Evolutionary conservation across 2,888 invertebrate species (phyloP).

Genomic region (Odontocerum albicorne): DNA sequence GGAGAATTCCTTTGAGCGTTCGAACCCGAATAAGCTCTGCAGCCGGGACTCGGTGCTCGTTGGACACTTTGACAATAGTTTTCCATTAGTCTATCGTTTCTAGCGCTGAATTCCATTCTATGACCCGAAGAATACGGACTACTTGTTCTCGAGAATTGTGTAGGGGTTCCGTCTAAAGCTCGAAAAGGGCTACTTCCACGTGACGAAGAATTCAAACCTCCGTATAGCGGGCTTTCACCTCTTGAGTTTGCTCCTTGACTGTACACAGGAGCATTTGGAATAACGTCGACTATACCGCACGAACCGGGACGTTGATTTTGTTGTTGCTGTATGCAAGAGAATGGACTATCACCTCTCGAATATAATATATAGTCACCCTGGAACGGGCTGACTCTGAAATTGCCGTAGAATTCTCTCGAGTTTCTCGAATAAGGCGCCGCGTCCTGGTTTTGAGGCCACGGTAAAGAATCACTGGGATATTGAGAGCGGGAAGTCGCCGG

Average conservation of each 20-base stretch:
- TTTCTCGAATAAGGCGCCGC: background rate
- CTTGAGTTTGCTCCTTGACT: constrained; percentile 9
- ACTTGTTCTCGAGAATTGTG: constrained; percentile 27
- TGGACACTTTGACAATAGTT: constrained; percentile 24
- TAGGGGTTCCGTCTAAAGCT: constrained; percentile 18
- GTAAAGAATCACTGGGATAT: constrained; percentile 8
- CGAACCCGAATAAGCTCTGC: constrained; percentile 22
- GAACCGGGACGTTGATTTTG: constrained; percentile 16
- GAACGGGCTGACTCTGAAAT: constrained; percentile 4
- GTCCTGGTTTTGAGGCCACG: constrained; percentile 4
- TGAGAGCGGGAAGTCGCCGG: constrained; percentile 11
- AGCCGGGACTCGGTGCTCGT: constrained; percentile 28
- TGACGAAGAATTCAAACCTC: constrained; percentile 8
- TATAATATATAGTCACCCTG: constrained; percentile 19
- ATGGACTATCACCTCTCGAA: constrained; percentile 26
- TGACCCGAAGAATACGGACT: constrained; percentile 29
- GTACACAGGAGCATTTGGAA: constrained; percentile 7
- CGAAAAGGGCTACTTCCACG: constrained; percentile 25
- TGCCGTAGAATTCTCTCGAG: constrained; percentile 17
- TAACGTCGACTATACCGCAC: constrained; percentile 24
- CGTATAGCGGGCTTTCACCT: constrained; percentile 27
- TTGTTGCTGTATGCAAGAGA: constrained; percentile 18
- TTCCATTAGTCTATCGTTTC: constrained; percentile 18
- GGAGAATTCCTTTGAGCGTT: constrained; percentile 17
- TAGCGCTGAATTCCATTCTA: constrained; percentile 20